Evolutionary conservation across 2,113 vertebrate species (phyloP).

Genomic region (Noctilio leporinus): DNA sequence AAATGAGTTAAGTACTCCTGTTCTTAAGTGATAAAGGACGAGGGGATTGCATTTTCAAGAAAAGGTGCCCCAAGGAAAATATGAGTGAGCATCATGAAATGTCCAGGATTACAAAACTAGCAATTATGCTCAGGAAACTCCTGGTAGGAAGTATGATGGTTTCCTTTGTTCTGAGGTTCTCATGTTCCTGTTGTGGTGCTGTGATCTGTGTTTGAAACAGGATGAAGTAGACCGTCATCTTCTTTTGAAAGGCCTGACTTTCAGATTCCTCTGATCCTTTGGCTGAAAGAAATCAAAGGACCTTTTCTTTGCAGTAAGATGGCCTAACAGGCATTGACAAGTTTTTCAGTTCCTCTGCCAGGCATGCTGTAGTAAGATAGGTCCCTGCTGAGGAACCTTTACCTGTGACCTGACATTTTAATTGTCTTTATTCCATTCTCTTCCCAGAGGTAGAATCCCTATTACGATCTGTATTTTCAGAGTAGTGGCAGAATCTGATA

Average conservation of each 20-base stretch:
- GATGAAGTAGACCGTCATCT: conserved; percentile 66
- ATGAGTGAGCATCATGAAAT: conserved; percentile 27
- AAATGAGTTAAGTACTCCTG: background rate
- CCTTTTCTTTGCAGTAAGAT: conserved; percentile 33
- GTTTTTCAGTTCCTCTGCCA: conserved; percentile 47
- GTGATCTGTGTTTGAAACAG: conserved; percentile 59
- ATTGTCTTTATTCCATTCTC: conserved; percentile 24
- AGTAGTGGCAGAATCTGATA: background rate
- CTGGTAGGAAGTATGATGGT: background rate
- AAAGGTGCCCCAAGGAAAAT: background rate
- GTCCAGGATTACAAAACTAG: background rate
- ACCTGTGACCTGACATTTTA: conserved; percentile 53
- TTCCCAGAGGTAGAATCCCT: background rate
- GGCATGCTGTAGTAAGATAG: background rate
- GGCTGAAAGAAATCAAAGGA: conserved; percentile 61
- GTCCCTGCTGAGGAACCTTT: conserved; percentile 49
- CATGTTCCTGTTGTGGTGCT: conserved; percentile 41
- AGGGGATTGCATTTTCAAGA: conserved; percentile 22
- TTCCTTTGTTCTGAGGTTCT: conserved; percentile 41
- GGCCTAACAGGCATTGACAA: conserved; percentile 48
- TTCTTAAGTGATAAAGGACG: conserved; percentile 23
- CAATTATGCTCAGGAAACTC: conserved; percentile 33
- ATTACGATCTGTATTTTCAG: conserved; percentile 11
- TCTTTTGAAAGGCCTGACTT: conserved; percentile 53
- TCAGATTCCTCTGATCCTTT: conserved; percentile 60